Evolutionary conservation across 2,113 vertebrate species (phyloP), one percentile per base, ranked within the genome.

Genomic region (Lampris megalopsis): DNA sequence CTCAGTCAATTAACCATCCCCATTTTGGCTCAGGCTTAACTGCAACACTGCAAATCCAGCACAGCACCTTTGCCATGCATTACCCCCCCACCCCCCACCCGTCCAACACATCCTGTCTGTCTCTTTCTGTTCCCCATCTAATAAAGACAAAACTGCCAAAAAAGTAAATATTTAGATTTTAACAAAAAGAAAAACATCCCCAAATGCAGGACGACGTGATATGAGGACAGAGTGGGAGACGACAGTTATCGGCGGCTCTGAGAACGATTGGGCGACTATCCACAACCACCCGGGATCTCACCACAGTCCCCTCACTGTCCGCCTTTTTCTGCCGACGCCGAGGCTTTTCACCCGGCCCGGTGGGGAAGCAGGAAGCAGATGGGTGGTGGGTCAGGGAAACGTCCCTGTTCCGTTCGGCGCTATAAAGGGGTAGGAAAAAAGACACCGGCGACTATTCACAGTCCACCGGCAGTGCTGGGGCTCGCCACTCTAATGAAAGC

Each of bases 321-420:
- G 52, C 13, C 63, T 24, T 43, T 24, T 53, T 52, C 71, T 37
- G 6, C 43, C 9, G n/a, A 35, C 7, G 13, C 41, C 47, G 5
- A 61, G n/a, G 63, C 57, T 65, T 87, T 84, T 79, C 62, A 79
- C 72, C 62, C 66, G 43, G 49, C 71, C 52, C 68, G 73, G 77
- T 60, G 38, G 58, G 59, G 66, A 42, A 41, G 67, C 1, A 56
- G 78, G 52, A 81, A 67, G 57, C 64, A 73, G 57, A 84, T 35
- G 59, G 59, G 59, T 42, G 38, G 59, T 42, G 59, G 41, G 41
- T 61, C 24, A n/a, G 65, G 73, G n/a, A 43, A 50, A 68, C 41
- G 57, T 38, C 35, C 24, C 42, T 38, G 41, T 41, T 64, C 40
- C 8, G 63, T 53, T 74, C 70, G 10, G 42, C 57, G 59, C 52